Conservation (phyloP, 2,797 vertebrate species). For the Hyperoplus immaculatus region DNA sequence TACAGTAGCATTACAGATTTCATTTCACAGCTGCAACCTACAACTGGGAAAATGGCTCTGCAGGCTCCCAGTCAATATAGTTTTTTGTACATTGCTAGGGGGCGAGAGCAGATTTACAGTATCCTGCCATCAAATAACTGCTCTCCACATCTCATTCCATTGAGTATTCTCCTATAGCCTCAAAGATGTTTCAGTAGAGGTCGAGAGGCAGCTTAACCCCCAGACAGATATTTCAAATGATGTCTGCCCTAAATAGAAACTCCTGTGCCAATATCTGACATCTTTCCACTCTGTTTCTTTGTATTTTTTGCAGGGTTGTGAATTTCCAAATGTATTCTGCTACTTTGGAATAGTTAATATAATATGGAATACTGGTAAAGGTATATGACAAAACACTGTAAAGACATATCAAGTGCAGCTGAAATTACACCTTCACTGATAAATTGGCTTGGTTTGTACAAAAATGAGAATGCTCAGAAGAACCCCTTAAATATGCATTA, state of each 20-base stretch:
- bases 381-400: background rate
- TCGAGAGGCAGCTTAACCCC: background rate
- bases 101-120: conserved; percentile 59
- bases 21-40: conserved; percentile 53
- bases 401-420: background rate
- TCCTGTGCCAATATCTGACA: conserved; percentile 12
- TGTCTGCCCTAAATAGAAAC: background rate
- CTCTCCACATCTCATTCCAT: conserved; percentile 40
- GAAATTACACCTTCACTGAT: too few relatives aligned
- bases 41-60: conserved; percentile 41
- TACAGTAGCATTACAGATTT: conserved; percentile 47
- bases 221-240: conserved; percentile 13
- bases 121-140: conserved; percentile 31
- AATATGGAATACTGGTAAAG: background rate
- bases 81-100: conserved; percentile 42
- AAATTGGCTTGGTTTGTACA: too few relatives aligned
- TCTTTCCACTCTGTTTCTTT: background rate
- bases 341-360: background rate
- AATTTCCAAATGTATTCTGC: background rate
- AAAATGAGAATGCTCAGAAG: too few relatives aligned
- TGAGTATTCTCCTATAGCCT: conserved; percentile 16
- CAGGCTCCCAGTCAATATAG: conserved; percentile 48
- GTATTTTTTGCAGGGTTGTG: background rate
- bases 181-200: conserved; percentile 11
- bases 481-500: too few relatives aligned